Percentiles rank a stretch among this genome's conserved stretches.
phyloP scores from a whole-genome alignment of 1,140 invertebrate species.

The Drosophila sulfurigaster region DNA sequence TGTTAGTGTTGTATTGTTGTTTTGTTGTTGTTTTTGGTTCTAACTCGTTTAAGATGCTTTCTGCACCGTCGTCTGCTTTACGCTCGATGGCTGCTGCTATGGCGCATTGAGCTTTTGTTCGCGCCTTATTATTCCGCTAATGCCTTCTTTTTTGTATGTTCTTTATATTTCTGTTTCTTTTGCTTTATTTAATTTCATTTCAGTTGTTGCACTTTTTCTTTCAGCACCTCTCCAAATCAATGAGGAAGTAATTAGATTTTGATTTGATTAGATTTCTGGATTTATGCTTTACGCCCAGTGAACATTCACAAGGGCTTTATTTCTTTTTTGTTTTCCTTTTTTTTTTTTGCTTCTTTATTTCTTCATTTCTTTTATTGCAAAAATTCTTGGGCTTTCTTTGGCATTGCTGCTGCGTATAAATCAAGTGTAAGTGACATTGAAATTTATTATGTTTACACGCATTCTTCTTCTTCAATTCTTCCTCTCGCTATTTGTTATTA shows the following conservation, averaged over 20 bases:
- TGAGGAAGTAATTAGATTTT: conserved; percentile 74
- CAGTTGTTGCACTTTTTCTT: conserved; percentile 62
- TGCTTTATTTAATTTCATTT: conserved; percentile 21
- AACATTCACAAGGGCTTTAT: neutral
- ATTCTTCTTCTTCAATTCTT: conserved; percentile 30
- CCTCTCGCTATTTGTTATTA: neutral
- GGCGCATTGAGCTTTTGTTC: conserved; percentile 36
- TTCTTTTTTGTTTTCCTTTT: neutral
- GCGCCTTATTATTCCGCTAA: conserved; percentile 13
- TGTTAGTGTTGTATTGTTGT: conserved; percentile 4
- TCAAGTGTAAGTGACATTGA: conserved; percentile 82
- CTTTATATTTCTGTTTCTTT: too few species aligned
- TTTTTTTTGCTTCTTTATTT: neutral
- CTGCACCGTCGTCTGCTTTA: conserved; percentile 31
- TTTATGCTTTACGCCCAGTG: conserved; percentile 12
- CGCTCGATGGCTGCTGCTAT: conserved; percentile 45
- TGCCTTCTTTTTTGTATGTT: neutral
- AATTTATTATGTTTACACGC: conserved; percentile 64
- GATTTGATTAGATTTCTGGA: conserved; percentile 39
- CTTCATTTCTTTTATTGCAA: neutral
- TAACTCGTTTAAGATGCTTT: conserved; percentile 41
- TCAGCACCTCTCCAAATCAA: conserved; percentile 62
- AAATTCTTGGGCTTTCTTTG: conserved; percentile 2
- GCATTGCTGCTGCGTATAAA: conserved; percentile 54
- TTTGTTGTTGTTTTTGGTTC: conserved; percentile 17